Evolutionary conservation across 2,797 vertebrate species (phyloP), one percentile per base, ranked within the genome.

Genomic region (Gymnoscopelus microlampas): DNA sequence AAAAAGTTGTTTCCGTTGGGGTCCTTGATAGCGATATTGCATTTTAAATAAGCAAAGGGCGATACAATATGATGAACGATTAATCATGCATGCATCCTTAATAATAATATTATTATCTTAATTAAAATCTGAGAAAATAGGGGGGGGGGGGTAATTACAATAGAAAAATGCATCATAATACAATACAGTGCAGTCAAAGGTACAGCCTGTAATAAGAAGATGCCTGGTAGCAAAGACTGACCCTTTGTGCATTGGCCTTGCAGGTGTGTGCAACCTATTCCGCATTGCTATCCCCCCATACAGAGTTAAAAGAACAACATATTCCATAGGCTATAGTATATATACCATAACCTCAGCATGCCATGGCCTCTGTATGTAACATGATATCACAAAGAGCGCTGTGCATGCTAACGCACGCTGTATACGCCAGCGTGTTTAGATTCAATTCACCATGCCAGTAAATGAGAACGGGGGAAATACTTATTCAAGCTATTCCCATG

Each of bases 301-400:
- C 39, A 23, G 2, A 61, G 14, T 51, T 53, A 70, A 72, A 61
- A 1, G 1, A 77, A 68, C 14, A 77, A 71, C 15, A 54, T 14
- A n/a, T 66, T 62, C 65, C 59, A 57, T 62, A 53, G 32, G 32
- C 29, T 66, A 77, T 51, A 71, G 57, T 23, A 53, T 0, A 65
- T 55, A 10, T 11, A 71, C 65, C 29, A 9, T 39, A 66, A 66
- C 54, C 58, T 73, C 68, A 67, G 29, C 12, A 2, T 55, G 63
- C 12, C 35, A 66, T 78, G 77, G 35, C 62, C 50, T 67, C 47
- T 58, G 35, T 12, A 71, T 79, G 74, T 79, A 84, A 86, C 51
- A 61, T 56, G 32, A 83, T 63, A 76, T 60, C 51, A 49, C 51
- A 50, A 24, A 76, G 60, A 71, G 19, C 26, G 15, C 19, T 51